Conservation (phyloP, 2,113 vertebrate genomes). For the Lophotis ruficrista region DNA sequence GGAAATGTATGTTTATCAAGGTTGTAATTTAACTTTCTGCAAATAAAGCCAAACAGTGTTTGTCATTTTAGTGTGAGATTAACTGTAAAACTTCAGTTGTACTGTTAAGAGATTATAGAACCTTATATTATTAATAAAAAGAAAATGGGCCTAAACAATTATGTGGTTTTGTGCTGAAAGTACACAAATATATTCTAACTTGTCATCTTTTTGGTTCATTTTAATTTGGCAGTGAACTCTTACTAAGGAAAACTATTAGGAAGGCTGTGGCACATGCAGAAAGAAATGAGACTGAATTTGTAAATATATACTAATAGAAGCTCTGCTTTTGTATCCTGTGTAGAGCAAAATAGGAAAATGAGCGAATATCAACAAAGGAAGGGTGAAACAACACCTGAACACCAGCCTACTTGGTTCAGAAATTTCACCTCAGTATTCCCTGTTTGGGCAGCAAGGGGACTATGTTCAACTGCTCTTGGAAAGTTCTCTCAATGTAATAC, state of each 20-base stretch:
- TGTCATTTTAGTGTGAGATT: conserved; percentile 73
- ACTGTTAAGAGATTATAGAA: conserved; percentile 75
- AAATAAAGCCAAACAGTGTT: conserved; percentile 72
- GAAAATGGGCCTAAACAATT: conserved; percentile 51
- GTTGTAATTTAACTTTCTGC: conserved; percentile 68
- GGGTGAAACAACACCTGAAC: background rate
- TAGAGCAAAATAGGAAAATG: background rate
- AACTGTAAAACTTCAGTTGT: conserved; percentile 74
- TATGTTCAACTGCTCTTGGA: background rate
- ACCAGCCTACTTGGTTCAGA: background rate
- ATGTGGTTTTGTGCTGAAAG: conserved; percentile 46
- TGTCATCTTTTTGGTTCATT: conserved; percentile 30
- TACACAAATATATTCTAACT: conserved; percentile 31
- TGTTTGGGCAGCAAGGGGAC: background rate
- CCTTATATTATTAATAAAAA: conserved; percentile 78
- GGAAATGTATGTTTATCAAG: conserved; percentile 63
- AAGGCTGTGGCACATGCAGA: background rate
- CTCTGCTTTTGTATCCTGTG: background rate
- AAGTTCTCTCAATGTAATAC: background rate
- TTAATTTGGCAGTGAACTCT: background rate
- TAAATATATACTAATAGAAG: background rate
- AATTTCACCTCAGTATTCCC: background rate
- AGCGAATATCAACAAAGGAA: background rate
- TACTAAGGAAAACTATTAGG: background rate
- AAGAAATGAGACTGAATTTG: background rate